These are phyloP conservation scores for Pangasianodon hypophthalmus DNA, from an alignment of 2,113 vertebrate genomes.

Conservation along the genomic window DNA sequence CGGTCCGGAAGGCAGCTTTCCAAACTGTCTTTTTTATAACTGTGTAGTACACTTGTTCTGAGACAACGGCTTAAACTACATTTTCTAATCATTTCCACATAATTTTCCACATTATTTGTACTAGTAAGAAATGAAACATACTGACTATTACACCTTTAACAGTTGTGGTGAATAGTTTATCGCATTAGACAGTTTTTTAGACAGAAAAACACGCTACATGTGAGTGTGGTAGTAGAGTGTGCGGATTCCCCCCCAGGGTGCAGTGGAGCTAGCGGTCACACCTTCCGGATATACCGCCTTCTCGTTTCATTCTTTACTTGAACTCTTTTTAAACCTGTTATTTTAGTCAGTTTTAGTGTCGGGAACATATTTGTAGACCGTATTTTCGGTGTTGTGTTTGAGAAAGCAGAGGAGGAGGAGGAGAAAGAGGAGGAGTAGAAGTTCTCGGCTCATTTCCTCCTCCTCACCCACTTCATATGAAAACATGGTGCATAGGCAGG, in stretches of 20 bases:
- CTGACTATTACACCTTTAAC: neutral
- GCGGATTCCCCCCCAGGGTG: neutral
- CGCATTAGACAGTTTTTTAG: neutral
- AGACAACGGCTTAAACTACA: neutral
- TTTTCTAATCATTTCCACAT: neutral
- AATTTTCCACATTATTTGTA: neutral
- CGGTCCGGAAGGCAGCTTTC: no score
- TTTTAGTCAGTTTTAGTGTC: neutral
- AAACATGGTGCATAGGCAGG: slow-evolving; percentile 55
- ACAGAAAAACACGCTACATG: neutral
- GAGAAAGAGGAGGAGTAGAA: slow-evolving; percentile 26
- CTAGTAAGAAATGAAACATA: neutral
- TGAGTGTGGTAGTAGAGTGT: neutral
- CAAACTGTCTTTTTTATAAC: no score
- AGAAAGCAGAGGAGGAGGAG: slow-evolving; percentile 14
- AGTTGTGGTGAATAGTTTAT: neutral
- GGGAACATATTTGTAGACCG: no score
- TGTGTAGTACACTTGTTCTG: neutral
- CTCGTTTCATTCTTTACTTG: neutral
- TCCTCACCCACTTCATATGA: slow-evolving; percentile 45
- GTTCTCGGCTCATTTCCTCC: slow-evolving; percentile 49
- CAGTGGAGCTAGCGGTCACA: neutral
- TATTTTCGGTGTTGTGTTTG: neutral
- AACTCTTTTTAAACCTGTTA: neutral
- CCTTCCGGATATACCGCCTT: neutral